Base-by-base conservation (phyloP, 2,113 vertebrate species). In the Neopipo cinnamomea region DNA sequence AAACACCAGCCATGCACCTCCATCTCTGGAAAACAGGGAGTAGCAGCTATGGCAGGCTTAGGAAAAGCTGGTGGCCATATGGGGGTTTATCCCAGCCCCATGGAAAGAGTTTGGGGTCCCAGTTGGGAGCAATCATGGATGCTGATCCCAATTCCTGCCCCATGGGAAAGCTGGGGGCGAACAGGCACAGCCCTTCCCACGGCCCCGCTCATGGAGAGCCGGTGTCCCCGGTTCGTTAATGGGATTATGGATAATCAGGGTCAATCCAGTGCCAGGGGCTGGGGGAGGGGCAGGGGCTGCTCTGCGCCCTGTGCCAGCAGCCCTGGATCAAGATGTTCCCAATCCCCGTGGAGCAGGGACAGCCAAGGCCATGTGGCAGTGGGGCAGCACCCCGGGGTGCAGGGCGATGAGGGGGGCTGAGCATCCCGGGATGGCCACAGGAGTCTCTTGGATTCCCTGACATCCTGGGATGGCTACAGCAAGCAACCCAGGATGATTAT, bases 1-100 rank as follows among this genome's bases (percentile, higher is more conserved):
- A 23, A 24, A 30, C 3, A 0, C 28, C 3, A 0, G 37, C 67
- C 27, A 0, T 0, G 12, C 5, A 7, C 31, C 35, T 9, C 52
- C 13, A 1, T 5, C 30, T 39, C 58, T 3, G 15, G 25, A 30
- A 83, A 86, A 49, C 1, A 1, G 9, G 25, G 11, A 9, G 12
- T 1, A 1, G 44, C 49, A 0, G 67, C 37, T 4, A 0, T 1
- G 8, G 23, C 0, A 0, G 75, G n/a, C 16, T 30, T 2, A 1
- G 28, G 5, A 16, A 46, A 30, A 6, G 6, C 30, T 3, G 73
- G 13, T 6, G 73, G 4, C 24, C 14, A 0, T 1, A 0, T 2
- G 62, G 77, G 77, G 77, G 1, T 87, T 59, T 31, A 28, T 41
- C 77, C 47, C 63, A 11, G 59, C 49, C 77, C 72, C 42, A 3